These are phyloP conservation scores for Macrosteles quadrilineatus DNA, from an alignment of 1,140 invertebrate species.

Conservation along the genomic window DNA sequence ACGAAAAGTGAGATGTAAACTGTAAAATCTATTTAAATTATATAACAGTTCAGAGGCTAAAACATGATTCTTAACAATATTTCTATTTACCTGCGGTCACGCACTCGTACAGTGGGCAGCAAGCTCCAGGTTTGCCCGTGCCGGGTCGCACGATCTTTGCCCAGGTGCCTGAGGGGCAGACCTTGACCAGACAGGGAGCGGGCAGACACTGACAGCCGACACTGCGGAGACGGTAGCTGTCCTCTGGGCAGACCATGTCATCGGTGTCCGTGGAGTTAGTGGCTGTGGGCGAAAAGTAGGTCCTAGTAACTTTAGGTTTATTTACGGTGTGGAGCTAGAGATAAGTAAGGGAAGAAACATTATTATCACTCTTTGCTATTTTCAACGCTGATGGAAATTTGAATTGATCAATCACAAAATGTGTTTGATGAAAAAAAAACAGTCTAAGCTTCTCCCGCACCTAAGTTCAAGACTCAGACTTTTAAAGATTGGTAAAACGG, in stretches of 20 bases:
- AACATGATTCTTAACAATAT: too few relatives aligned
- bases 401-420: background rate
- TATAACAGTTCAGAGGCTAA: too few relatives aligned
- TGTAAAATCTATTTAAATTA: too few relatives aligned
- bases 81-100: constrained; percentile 19
- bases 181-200: constrained; percentile 36
- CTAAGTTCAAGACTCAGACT: background rate
- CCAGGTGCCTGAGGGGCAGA: constrained; percentile 38
- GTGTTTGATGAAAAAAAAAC: background rate
- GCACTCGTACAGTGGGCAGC: constrained; percentile 47
- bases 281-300: constrained; percentile 34
- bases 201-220: constrained; percentile 45
- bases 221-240: constrained; percentile 45
- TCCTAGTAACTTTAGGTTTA: background rate
- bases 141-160: constrained; percentile 37
- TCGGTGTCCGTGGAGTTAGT: constrained; percentile 43
- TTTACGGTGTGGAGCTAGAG: background rate
- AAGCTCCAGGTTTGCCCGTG: constrained; percentile 45
- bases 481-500: too few relatives aligned
- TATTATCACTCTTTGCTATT: background rate
- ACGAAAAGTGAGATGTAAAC: too few relatives aligned
- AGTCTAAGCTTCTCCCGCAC: background rate
- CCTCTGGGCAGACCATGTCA: constrained; percentile 42
- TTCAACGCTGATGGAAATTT: background rate
- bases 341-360: background rate